Percentiles rank a stretch among this genome's conserved stretches.
These are phyloP conservation scores for Pollimyrus isidori DNA, from an alignment of 2,113 vertebrate species.

Conservation along the genomic window DNA sequence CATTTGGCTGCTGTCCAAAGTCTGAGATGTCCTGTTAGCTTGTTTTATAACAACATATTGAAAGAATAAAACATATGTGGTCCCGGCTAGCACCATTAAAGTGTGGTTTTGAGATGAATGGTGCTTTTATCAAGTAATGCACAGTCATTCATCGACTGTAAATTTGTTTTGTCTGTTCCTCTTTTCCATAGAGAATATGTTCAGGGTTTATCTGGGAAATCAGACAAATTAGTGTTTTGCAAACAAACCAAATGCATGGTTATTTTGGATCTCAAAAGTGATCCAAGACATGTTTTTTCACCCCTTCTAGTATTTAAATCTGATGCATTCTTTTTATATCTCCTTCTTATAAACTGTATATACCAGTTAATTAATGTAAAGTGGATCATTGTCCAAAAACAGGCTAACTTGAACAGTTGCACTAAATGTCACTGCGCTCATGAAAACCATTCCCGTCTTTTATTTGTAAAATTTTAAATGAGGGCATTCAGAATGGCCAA, in stretches of 20 bases:
- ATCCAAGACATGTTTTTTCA: background rate
- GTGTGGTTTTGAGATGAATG: background rate
- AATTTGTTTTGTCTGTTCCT: background rate
- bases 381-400: background rate
- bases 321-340: background rate
- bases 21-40: background rate
- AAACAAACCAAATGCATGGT: background rate
- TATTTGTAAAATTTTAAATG: constrained; percentile 14
- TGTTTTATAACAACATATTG: constrained; percentile 9
- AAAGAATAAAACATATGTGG: background rate
- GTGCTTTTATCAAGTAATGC: background rate
- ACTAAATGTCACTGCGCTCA: background rate
- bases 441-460: background rate
- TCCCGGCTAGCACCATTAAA: background rate
- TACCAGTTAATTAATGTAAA: background rate
- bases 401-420: background rate
- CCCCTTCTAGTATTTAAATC: background rate
- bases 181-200: background rate
- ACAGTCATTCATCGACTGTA: background rate
- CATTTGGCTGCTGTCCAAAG: background rate
- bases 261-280: background rate
- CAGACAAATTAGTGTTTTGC: background rate
- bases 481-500: background rate
- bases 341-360: background rate
- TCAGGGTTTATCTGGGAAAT: background rate